Percentiles rank a stretch among this genome's conserved stretches.
These are phyloP conservation scores for Pangasius mekongensis DNA, from an alignment of 2,797 vertebrate species.

Conservation along the genomic window DNA sequence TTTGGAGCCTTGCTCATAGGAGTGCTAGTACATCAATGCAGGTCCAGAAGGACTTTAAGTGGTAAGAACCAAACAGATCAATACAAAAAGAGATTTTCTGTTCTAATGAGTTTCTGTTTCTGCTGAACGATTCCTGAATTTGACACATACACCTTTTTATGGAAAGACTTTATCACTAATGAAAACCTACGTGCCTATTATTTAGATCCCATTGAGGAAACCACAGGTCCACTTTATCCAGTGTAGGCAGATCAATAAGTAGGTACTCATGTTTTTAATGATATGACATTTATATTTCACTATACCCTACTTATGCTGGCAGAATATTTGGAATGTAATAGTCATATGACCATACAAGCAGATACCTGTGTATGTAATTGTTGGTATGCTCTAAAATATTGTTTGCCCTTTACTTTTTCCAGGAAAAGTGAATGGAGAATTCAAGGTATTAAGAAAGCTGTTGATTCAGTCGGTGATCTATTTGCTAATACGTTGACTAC, in stretches of 20 bases:
- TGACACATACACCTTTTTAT: not conserved
- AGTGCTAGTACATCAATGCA: constrained; percentile 78
- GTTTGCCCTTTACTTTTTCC: constrained; percentile 23
- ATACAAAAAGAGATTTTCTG: not conserved
- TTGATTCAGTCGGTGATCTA: constrained; percentile 37
- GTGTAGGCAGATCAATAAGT: constrained; percentile 73
- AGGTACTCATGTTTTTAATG: constrained; percentile 5
- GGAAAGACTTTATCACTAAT: constrained; percentile 13
- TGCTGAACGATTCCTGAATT: not conserved
- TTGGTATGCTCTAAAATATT: constrained; percentile 6
- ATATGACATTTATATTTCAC: not conserved
- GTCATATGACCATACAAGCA: not conserved
- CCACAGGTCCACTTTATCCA: constrained; percentile 81
- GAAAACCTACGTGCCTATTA: constrained; percentile 31
- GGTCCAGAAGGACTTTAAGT: constrained; percentile 75
- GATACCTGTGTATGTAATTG: not conserved
- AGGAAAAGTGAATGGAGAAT: constrained; percentile 35
- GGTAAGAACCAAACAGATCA: constrained; percentile 66
- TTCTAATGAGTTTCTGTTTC: not conserved
- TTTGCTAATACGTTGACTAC: constrained; percentile 60
- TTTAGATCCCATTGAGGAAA: constrained; percentile 82
- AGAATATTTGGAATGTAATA: not conserved
- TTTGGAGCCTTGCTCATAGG: constrained; percentile 76
- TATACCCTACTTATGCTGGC: not conserved
- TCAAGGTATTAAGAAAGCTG: constrained; percentile 45